These are phyloP conservation scores for Eugnorisma glareosa DNA, from an alignment of 2,888 invertebrate genomes.

Conservation along the genomic window DNA sequence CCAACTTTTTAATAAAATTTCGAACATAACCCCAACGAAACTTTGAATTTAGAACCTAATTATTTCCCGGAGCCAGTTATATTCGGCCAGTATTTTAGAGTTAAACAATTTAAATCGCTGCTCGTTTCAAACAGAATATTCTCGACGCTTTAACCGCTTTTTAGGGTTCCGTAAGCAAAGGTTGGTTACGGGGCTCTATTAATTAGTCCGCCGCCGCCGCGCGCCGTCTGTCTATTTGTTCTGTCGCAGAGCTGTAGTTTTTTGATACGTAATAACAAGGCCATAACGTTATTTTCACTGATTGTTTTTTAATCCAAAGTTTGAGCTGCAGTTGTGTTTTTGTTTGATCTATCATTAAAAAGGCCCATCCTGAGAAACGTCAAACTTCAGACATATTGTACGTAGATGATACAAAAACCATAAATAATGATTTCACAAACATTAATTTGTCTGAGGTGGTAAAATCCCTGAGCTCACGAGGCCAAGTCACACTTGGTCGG, in stretches of 20 bases:
- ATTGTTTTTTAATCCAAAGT: neutral
- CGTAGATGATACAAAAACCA: neutral
- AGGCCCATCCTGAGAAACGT: neutral
- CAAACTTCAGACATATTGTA: neutral
- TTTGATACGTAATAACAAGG: too few species aligned
- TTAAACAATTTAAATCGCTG: slow-evolving; percentile 30
- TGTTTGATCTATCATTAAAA: neutral
- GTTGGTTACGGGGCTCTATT: too few species aligned
- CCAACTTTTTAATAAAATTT: slow-evolving; percentile 23
- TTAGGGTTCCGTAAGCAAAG: slow-evolving; percentile 13
- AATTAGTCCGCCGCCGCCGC: too few species aligned
- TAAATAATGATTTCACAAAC: neutral
- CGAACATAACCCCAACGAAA: slow-evolving; percentile 30
- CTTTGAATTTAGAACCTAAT: slow-evolving; percentile 49
- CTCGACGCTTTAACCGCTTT: slow-evolving; percentile 33
- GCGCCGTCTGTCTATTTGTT: too few species aligned
- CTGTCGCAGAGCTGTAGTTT: neutral
- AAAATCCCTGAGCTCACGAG: neutral
- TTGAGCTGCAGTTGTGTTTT: neutral
- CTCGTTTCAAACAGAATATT: slow-evolving; percentile 51
- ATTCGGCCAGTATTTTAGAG: slow-evolving; percentile 38
- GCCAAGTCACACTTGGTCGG: neutral
- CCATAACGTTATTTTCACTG: neutral
- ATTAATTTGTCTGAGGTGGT: too few species aligned
- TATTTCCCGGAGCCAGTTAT: slow-evolving; percentile 29